A percentile compares a stretch with the other conserved stretches of the same genome.
These are phyloP conservation scores for Apantesis nais DNA, from an alignment of 2,888 invertebrate genomes.

Conservation along the genomic window DNA sequence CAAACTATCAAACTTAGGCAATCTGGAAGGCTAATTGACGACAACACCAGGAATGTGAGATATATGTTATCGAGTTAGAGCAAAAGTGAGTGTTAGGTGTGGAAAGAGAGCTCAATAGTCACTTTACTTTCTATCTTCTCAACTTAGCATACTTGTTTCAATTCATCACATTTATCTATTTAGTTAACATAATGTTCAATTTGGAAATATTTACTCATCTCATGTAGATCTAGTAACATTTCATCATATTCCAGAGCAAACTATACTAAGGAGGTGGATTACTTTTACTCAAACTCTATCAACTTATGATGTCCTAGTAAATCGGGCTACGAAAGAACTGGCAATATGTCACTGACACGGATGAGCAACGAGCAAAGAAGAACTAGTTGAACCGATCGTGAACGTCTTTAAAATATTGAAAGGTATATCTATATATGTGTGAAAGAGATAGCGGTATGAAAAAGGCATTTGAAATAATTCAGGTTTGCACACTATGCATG, in stretches of 20 bases:
- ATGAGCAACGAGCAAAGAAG: conserved; percentile 3
- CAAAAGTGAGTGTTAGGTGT: not conserved
- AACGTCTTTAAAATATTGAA: not conserved
- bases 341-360: conserved; percentile 35
- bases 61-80: not conserved
- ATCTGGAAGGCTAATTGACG: not conserved
- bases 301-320: conserved; percentile 41
- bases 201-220: not conserved
- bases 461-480: conserved; percentile 7
- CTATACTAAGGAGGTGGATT: conserved; percentile 8
- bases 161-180: not conserved
- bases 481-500: conserved; percentile 16
- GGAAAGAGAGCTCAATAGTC: not conserved
- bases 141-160: too few relatives aligned
- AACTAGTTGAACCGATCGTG: not conserved
- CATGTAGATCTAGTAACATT: conserved; percentile 6
- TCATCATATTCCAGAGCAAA: conserved; percentile 2
- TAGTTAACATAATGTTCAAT: not conserved
- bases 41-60: too few relatives aligned
- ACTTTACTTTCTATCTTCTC: not conserved
- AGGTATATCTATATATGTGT: not conserved
- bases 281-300: conserved; percentile 14
- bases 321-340: conserved; percentile 39
- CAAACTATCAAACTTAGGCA: not conserved
- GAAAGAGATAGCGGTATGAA: conserved; percentile 15